phyloP scores from a whole-genome alignment of 2,888 invertebrate species.

The Andricus quercusramuli region DNA sequence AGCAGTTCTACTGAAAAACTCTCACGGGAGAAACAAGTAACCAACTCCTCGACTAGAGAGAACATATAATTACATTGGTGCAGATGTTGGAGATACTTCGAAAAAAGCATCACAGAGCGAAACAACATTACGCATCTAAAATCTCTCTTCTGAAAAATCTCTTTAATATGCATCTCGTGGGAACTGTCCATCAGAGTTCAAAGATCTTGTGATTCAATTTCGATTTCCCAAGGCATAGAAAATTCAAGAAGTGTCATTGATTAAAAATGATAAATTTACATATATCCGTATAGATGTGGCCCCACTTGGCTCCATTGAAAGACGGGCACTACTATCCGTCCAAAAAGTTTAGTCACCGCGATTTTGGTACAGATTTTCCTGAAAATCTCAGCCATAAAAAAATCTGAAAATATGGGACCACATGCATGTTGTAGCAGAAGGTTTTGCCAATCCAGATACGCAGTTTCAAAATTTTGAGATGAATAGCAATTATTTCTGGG shows the following conservation, averaged over 20 bases:
- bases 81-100: background rate
- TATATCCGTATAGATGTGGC: too few species aligned
- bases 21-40: background rate
- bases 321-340: too few species aligned
- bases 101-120: background rate
- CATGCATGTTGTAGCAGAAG: too few species aligned
- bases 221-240: background rate
- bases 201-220: background rate
- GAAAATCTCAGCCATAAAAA: too few species aligned
- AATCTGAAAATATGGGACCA: too few species aligned
- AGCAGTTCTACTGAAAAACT: background rate
- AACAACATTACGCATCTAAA: background rate
- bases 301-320: too few species aligned
- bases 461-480: too few species aligned
- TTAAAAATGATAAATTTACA: background rate
- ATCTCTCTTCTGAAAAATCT: slow-evolving; percentile 4
- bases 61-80: background rate
- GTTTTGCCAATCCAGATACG: too few species aligned
- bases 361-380: too few species aligned
- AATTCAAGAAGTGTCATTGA: background rate
- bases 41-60: background rate
- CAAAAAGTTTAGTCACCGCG: too few species aligned
- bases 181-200: background rate
- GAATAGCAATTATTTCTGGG: too few species aligned
- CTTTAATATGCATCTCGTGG: background rate